phyloP scores from a whole-genome alignment of 2,113 vertebrate genomes.

The Lagopus leucura region DNA sequence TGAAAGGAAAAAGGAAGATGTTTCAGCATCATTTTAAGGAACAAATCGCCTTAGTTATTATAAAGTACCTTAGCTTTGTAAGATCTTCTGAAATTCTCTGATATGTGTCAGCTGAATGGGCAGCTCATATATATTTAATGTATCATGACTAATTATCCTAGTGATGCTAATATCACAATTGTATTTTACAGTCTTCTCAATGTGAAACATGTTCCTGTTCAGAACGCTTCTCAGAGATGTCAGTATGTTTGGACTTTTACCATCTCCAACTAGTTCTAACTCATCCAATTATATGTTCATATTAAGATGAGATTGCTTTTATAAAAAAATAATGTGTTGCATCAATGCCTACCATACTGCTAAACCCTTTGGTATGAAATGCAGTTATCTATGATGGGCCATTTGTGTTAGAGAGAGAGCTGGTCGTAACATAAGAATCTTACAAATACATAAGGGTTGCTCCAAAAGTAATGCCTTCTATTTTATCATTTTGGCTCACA shows the following conservation, averaged over 20 bases:
- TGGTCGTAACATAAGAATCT: not conserved
- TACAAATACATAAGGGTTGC: not conserved
- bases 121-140: not conserved
- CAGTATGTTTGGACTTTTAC: not conserved
- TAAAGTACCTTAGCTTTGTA: not conserved
- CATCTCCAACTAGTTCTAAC: not conserved
- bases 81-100: not conserved
- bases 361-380: not conserved
- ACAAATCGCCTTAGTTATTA: not conserved
- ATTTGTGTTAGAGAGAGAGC: not conserved
- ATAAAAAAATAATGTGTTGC: not conserved
- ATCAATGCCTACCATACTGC: not conserved
- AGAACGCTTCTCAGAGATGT: not conserved
- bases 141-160: not conserved
- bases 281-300: not conserved
- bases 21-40: not conserved
- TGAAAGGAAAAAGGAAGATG: not conserved
- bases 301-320: not conserved
- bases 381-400: not conserved
- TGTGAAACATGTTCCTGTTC: not conserved
- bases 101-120: not conserved
- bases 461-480: not conserved
- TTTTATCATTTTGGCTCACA: too few relatives aligned
- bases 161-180: not conserved
- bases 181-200: not conserved